phyloP scores from a whole-genome alignment of 2,888 invertebrate species.

The Eristalinus sepulchralis region DNA sequence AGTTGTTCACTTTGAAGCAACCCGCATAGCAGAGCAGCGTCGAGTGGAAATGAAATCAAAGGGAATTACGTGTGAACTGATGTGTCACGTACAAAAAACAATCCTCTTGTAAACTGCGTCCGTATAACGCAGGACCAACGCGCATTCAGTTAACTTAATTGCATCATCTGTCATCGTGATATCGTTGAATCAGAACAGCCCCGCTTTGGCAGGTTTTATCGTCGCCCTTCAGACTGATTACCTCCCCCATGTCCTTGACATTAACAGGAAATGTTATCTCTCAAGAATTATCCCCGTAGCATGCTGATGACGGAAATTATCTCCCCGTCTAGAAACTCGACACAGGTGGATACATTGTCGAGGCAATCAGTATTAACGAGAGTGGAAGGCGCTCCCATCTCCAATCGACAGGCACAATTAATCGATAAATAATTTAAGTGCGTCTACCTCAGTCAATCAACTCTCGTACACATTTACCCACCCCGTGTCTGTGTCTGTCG shows the following conservation, averaged over 20 bases:
- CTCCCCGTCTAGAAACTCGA: neutral
- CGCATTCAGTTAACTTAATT: neutral
- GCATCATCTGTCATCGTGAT: neutral
- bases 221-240: neutral
- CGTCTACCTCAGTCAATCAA: neutral
- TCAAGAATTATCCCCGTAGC: neutral
- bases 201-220: neutral
- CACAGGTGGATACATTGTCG: slow-evolving; percentile 17
- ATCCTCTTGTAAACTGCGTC: neutral
- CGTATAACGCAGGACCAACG: neutral
- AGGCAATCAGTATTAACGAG: slow-evolving; percentile 17
- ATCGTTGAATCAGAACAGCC: neutral
- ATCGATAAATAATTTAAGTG: slow-evolving; percentile 35
- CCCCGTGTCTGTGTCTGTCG: neutral
- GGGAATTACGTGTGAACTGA: neutral
- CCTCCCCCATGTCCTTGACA: neutral
- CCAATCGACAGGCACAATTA: slow-evolving; percentile 4
- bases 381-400: neutral
- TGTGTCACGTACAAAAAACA: neutral
- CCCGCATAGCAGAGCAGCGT: neutral
- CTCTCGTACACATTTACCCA: neutral
- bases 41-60: neutral
- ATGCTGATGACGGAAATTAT: slow-evolving; percentile 21
- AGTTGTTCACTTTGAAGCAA: neutral
- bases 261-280: neutral